Percentiles rank a stretch among this genome's conserved stretches.
These are phyloP conservation scores for Drosophila ezoana DNA, from an alignment of 2,888 invertebrate genomes.

Conservation along the genomic window DNA sequence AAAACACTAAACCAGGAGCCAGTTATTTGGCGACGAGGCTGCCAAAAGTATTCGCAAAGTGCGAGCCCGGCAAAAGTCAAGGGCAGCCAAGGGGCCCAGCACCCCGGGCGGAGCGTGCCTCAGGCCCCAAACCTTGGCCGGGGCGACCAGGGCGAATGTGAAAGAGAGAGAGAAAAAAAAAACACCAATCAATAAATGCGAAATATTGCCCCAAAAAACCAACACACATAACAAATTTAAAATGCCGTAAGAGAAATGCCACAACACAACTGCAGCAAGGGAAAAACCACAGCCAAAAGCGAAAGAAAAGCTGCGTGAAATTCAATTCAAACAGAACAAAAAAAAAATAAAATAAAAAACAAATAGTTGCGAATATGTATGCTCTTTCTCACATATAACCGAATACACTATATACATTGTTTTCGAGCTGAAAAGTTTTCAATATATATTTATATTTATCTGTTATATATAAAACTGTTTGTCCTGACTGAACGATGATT, in stretches of 20 bases:
- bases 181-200: conserved; percentile 69
- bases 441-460: too few species aligned
- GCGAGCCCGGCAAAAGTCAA: conserved; percentile 77
- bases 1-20: conserved; percentile 35
- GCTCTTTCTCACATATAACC: neutral
- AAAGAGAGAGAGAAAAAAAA: conserved; percentile 25
- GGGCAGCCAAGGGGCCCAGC: conserved; percentile 61
- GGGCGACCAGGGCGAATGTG: neutral
- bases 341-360: neutral
- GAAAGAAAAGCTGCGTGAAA: conserved; percentile 40
- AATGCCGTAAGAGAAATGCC: conserved; percentile 35
- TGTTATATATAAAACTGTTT: too few species aligned
- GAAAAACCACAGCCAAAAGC: conserved; percentile 18
- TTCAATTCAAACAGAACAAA: conserved; percentile 5
- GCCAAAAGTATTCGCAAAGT: conserved; percentile 77
- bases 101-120: conserved; percentile 15
- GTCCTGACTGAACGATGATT: too few species aligned
- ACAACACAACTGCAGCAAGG: conserved; percentile 18
- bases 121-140: conserved; percentile 20
- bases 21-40: conserved; percentile 72
- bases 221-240: conserved; percentile 53
- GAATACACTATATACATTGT: neutral
- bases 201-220: conserved; percentile 50
- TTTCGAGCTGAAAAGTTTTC: too few species aligned
- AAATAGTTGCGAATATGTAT: conserved; percentile 2